Evolutionary conservation across 2,888 invertebrate species (phyloP).

Genomic region (Rhagonycha fulva): DNA sequence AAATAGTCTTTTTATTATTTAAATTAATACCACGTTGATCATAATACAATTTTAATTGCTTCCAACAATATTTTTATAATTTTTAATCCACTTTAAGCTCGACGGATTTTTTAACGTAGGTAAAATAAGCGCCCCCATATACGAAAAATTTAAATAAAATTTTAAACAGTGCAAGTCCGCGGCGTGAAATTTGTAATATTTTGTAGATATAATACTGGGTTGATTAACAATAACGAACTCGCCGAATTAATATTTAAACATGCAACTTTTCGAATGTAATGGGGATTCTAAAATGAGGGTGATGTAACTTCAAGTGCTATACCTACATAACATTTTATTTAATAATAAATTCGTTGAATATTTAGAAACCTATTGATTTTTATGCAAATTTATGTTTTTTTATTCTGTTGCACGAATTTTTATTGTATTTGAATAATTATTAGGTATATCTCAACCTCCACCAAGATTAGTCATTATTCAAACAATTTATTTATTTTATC

Average conservation of each 20-base stretch:
- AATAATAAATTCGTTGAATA: neutral
- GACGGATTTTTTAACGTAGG: too few species aligned
- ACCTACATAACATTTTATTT: neutral
- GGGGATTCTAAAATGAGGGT: neutral
- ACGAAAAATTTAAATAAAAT: too few species aligned
- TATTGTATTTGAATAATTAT: neutral
- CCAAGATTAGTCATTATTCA: too few species aligned
- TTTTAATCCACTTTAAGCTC: neutral
- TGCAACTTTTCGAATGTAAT: neutral
- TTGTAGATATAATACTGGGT: too few species aligned
- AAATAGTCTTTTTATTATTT: neutral
- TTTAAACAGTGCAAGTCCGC: too few species aligned
- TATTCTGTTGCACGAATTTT: neutral
- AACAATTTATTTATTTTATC: too few species aligned
- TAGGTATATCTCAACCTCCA: neutral
- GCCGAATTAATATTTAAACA: neutral
- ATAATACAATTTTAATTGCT: neutral
- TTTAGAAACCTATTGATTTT: neutral
- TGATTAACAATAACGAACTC: neutral
- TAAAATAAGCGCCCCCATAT: too few species aligned
- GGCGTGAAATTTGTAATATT: too few species aligned
- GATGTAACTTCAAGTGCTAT: neutral
- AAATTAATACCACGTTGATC: neutral
- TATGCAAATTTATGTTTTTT: neutral
- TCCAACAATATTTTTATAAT: neutral